Percentiles rank a stretch among this genome's conserved stretches.
Evolutionary conservation across 2,797 vertebrate genomes (phyloP).

Genomic region (Manis crassicaudata): DNA sequence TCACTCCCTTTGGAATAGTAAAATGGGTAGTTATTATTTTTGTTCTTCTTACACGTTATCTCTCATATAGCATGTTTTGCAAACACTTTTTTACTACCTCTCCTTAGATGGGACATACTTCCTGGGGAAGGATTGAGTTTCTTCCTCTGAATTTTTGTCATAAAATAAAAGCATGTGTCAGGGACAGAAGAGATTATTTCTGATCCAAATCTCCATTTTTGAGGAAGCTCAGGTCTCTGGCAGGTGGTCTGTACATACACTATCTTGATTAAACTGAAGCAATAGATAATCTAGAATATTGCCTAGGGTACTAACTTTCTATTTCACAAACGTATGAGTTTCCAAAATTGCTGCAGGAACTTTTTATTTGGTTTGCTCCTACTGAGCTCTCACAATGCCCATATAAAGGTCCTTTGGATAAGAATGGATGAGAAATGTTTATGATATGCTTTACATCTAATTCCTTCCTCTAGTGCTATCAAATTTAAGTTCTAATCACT

Average conservation of each 20-base stretch:
- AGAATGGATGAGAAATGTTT: neutral
- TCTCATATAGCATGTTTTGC: neutral
- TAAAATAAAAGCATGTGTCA: neutral
- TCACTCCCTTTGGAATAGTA: neutral
- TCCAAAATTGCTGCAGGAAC: neutral
- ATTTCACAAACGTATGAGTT: neutral
- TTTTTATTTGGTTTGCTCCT: neutral
- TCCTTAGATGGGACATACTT: neutral
- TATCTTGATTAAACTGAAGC: constrained; percentile 29
- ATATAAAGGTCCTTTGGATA: neutral
- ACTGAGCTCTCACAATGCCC: neutral
- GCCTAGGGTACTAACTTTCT: neutral
- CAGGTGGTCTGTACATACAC: neutral
- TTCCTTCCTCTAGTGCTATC: neutral
- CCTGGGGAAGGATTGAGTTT: neutral
- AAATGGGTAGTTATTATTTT: neutral
- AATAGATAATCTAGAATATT: neutral
- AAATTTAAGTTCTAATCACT: neutral
- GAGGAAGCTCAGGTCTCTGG: neutral
- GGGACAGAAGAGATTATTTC: constrained; percentile 10
- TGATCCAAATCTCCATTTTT: neutral
- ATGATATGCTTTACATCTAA: neutral
- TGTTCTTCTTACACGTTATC: neutral
- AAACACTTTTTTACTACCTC: neutral
- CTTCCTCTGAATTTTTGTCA: constrained; percentile 34